These are phyloP conservation scores for Taurulus bubalis DNA, from an alignment of 2,113 vertebrate genomes.

Conservation along the genomic window DNA sequence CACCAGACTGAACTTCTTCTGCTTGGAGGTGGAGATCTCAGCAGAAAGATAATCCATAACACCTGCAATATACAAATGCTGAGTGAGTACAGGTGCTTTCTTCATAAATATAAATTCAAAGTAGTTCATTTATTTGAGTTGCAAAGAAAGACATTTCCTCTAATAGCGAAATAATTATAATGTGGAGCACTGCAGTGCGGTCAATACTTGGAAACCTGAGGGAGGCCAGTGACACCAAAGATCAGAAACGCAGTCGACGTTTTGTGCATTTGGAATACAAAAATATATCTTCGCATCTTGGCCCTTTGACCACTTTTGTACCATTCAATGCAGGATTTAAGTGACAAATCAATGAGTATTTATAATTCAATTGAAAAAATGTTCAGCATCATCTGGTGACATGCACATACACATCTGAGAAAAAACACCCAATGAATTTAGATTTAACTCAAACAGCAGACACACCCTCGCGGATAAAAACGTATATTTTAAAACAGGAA, in stretches of 20 bases:
- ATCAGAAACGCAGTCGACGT: slow-evolving; percentile 26
- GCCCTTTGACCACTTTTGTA: no score
- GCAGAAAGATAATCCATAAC: slow-evolving; percentile 84
- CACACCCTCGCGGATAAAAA: slow-evolving; percentile 20
- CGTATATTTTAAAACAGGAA: neutral
- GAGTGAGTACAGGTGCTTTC: slow-evolving; percentile 17
- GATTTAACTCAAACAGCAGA: neutral
- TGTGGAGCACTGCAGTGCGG: slow-evolving; percentile 51
- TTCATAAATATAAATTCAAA: neutral
- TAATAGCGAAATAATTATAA: slow-evolving; percentile 20
- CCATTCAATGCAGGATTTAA: no score
- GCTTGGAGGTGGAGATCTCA: slow-evolving; percentile 87
- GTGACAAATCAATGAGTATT: no score
- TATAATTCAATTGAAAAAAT: neutral
- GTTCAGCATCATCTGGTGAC: neutral
- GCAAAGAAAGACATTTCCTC: slow-evolving; percentile 12
- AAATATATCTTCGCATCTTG: no score
- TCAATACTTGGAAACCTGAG: slow-evolving; percentile 63
- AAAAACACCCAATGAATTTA: neutral
- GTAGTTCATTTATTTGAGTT: slow-evolving; percentile 1
- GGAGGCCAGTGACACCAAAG: slow-evolving; percentile 24
- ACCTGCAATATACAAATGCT: slow-evolving; percentile 74
- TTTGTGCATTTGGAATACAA: neutral
- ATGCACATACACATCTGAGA: neutral
- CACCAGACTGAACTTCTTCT: slow-evolving; percentile 87